A percentile compares a stretch with the other conserved stretches of the same genome.
Evolutionary conservation across 2,113 vertebrate genomes (phyloP).

Genomic region (Jaculus jaculus): DNA sequence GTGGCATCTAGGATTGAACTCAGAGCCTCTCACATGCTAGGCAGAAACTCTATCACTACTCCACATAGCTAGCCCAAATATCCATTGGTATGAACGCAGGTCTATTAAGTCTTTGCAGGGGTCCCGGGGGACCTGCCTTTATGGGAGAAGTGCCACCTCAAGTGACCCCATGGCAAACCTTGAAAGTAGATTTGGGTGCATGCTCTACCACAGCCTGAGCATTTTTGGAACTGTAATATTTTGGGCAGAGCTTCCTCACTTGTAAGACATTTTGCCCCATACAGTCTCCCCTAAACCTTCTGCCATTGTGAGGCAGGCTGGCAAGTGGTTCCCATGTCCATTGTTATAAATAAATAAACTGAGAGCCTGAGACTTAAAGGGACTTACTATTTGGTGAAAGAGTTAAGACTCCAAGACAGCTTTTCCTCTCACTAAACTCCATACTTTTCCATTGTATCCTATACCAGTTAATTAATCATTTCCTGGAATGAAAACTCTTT

Average conservation of each 20-base stretch:
- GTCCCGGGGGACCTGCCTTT: not conserved
- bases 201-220: not conserved
- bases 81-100: not conserved
- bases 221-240: not conserved
- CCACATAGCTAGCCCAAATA: no score
- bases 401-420: not conserved
- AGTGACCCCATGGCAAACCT: not conserved
- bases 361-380: not conserved
- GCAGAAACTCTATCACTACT: no score
- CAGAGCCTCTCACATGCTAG: no score
- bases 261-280: not conserved
- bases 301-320: not conserved
- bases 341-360: not conserved
- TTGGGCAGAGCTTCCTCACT: not conserved
- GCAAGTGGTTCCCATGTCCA: not conserved
- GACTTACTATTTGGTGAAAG: not conserved
- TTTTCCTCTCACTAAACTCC: not conserved
- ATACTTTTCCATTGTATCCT: not conserved
- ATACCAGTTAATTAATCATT: no score
- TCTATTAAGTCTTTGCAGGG: not conserved
- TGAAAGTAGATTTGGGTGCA: not conserved
- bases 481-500: no score
- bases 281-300: not conserved
- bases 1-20: no score
- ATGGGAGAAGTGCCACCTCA: not conserved